Evolutionary conservation across 2,113 vertebrate genomes (phyloP).

Genomic region (Pteropus alecto): DNA sequence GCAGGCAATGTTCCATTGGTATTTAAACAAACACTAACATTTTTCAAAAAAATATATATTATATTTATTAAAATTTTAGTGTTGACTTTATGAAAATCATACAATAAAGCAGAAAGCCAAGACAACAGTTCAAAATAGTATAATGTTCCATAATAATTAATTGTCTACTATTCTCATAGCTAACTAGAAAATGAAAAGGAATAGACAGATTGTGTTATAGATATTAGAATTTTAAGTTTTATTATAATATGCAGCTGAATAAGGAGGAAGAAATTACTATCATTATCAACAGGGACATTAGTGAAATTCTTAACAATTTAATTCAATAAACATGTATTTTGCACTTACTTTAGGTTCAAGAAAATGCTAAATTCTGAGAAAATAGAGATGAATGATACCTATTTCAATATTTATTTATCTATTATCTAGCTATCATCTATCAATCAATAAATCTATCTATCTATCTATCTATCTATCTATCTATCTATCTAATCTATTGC

Average conservation of each 20-base stretch:
- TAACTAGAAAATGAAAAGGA: neutral
- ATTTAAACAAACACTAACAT: neutral
- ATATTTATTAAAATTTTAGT: constrained; percentile 34
- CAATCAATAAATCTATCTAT: neutral
- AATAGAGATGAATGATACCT: neutral
- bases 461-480: neutral
- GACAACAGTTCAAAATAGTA: neutral
- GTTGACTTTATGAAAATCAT: neutral
- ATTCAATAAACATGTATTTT: neutral
- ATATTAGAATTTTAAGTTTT: neutral
- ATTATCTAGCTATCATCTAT: neutral
- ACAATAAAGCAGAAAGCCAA: neutral
- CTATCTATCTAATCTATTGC: neutral
- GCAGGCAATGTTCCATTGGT: neutral
- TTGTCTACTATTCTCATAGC: neutral
- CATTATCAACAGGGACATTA: neutral
- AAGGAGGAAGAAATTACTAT: neutral
- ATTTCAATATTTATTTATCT: neutral
- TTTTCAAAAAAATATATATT: neutral
- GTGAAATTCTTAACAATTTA: neutral
- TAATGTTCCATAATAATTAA: neutral
- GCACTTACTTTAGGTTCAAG: neutral
- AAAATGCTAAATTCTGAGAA: neutral
- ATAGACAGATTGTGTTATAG: neutral
- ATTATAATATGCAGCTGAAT: neutral